Conservation (phyloP, 2,797 vertebrate genomes). For the Xenopus petersii region DNA sequence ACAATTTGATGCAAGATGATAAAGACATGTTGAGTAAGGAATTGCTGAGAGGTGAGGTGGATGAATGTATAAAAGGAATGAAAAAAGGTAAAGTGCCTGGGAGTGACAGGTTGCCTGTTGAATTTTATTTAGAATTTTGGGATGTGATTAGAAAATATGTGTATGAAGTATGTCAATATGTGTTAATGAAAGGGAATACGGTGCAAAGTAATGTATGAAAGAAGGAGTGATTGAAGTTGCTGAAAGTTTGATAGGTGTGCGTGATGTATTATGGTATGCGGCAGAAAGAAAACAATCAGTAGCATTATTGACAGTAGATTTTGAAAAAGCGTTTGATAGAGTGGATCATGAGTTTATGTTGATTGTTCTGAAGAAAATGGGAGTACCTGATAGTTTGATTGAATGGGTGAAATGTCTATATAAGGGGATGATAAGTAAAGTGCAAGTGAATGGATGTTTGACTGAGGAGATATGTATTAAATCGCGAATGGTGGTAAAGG, state of each 20-base stretch:
- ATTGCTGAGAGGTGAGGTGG: no score
- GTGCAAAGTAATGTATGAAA: neutral
- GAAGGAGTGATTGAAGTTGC: neutral
- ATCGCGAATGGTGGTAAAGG: no score
- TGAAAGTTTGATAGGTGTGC: neutral
- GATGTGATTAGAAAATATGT: neutral
- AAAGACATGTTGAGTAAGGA: no score
- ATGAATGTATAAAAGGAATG: neutral
- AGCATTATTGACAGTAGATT: neutral
- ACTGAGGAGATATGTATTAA: no score
- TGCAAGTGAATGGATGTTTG: no score
- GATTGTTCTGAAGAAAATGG: neutral
- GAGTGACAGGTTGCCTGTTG: neutral
- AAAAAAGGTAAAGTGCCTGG: neutral
- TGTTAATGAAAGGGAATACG: neutral
- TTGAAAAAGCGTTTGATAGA: constrained; percentile 10
- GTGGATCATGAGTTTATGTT: neutral
- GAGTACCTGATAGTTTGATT: neutral
- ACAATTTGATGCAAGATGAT: no score
- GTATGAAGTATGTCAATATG: neutral
- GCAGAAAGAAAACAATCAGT: neutral
- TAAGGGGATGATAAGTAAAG: no score
- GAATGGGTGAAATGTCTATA: no score
- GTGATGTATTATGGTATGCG: neutral
- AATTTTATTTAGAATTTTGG: neutral